Evolutionary conservation across 2,888 invertebrate species (phyloP), one percentile per base, ranked within the genome.

Genomic region (Meiosimyza decipiens): DNA sequence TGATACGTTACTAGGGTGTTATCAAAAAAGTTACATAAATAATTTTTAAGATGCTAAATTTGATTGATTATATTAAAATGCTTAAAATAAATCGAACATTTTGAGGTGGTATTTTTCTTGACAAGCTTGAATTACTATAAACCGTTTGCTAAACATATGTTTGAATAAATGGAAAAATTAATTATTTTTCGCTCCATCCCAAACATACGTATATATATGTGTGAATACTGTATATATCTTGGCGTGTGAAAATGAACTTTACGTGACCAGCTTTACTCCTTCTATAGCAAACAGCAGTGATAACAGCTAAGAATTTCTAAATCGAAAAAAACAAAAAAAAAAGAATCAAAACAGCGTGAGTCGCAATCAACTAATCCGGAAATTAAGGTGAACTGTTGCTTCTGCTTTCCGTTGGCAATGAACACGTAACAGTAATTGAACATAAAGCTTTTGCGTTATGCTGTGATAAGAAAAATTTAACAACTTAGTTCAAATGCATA

Each of bases 321-420:
- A 59, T 22, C 6, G 15, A 9, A 49, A 71, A 62, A 49, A 40
- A 59, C 33, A 18, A 63, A 65, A 18, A 28, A 22, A 63, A 65
- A 18, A 51, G 15, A 64, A 50, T 12, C 15, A 22, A 9, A 16
- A 49, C 12, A 64, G 60, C 6, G 28, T 9, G 51, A 59, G 72
- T 67, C 67, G 71, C 75, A 76, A 77, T 76, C 74, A 75, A 71
- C 72, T 22, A 71, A 77, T n/a, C 65, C 77, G 77, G 77, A 77
- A 77, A 77, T 77, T 70, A 74, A 71, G 74, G 64, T 72, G 71
- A 76, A 74, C 75, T 77, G 75, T 75, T 77, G 76, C 76, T 76
- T 71, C 64, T 64, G 73, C 72, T 65, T 76, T 76, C 75, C 77
- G 76, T 55, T 75, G 71, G 51, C 55, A 72, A 71, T 64, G 64